Base-by-base conservation (phyloP, 2,888 invertebrate genomes). In the Agapostemon virescens region DNA sequence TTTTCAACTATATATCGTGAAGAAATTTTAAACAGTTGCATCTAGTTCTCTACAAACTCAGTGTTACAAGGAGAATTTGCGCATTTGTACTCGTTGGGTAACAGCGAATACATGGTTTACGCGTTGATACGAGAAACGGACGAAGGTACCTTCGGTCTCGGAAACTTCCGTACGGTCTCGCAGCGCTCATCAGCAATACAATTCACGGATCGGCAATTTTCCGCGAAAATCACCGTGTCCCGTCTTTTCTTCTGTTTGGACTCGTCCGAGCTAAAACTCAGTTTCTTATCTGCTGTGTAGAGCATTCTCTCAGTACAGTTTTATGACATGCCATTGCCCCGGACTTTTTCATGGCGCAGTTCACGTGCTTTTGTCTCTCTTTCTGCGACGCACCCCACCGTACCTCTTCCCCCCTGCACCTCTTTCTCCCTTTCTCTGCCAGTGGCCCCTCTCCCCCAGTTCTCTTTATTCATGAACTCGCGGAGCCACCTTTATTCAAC, bases 251-350 rank as follows among this genome's bases (percentile, higher is more conserved):
- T 36, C 61, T 40, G 55, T 69, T 49, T 36, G 38, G 72, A 55
- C 58, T 71, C 26, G 74, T 4, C 58, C 15, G 33, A 55, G 58
- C 69, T 81, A 20, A 70, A 81, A 82, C 70, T 76, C 40, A 58
- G 33, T 61, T 68, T 45, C 72, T 77, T 84, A 79, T 74, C 79
- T 70, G 42, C 26, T 20, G 49, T 26, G 5, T n/a, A 55, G 38
- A 70, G 45, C 63, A 40, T 66, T 63, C 66, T 33, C 33, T 17
- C 23, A 68, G 61, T 52, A 72, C 69, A 49, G 72, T 79, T 84
- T 84, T 84, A 84, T 75, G 77, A 68, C 72, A 30, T 68, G 70
- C 63, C 77, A 74, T 83, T 72, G 73, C 49, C 77, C 17, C 40
- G 67, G 63, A 81, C 69, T 80, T 71, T 74, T 74, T 74, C 74